Percentiles rank a stretch among this genome's conserved stretches.
Evolutionary conservation across 2,113 vertebrate genomes (phyloP).

Genomic region (Rhynchomys soricoides): DNA sequence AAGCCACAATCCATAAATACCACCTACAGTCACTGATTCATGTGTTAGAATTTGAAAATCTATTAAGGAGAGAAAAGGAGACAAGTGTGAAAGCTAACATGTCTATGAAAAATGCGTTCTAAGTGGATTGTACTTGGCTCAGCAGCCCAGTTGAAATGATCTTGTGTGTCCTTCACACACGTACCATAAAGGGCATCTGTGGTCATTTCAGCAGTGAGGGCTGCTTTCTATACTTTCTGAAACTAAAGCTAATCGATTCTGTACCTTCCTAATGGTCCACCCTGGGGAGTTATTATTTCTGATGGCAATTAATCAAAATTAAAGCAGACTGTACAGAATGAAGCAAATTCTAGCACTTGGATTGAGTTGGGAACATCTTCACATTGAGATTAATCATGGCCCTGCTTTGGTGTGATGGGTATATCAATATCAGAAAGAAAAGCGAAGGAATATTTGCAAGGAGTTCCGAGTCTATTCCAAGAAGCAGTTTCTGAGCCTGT

Average conservation of each 20-base stretch:
- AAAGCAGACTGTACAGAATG: conserved; percentile 68
- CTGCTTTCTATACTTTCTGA: conserved; percentile 45
- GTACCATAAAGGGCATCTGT: background rate
- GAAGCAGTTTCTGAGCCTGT: background rate
- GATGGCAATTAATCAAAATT: conserved; percentile 81
- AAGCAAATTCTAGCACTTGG: conserved; percentile 75
- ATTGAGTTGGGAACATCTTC: conserved; percentile 74
- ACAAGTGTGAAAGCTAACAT: conserved; percentile 21
- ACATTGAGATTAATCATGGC: conserved; percentile 70
- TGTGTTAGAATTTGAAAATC: conserved; percentile 11
- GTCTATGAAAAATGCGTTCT: background rate
- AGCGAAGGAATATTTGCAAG: conserved; percentile 27
- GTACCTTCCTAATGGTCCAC: conserved; percentile 69
- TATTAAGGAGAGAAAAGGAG: background rate
- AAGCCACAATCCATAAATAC: background rate
- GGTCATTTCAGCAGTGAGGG: background rate
- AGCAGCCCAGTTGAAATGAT: background rate
- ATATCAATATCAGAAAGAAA: conserved; percentile 61
- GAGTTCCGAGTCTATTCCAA: background rate
- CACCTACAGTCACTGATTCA: background rate
- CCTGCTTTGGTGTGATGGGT: conserved; percentile 51
- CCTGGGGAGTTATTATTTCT: conserved; percentile 74
- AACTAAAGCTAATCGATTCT: conserved; percentile 23
- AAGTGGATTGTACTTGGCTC: background rate
- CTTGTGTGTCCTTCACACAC: background rate